Evolutionary conservation across 2,113 vertebrate genomes (phyloP).

Genomic region (Chaenocephalus aceratus): DNA sequence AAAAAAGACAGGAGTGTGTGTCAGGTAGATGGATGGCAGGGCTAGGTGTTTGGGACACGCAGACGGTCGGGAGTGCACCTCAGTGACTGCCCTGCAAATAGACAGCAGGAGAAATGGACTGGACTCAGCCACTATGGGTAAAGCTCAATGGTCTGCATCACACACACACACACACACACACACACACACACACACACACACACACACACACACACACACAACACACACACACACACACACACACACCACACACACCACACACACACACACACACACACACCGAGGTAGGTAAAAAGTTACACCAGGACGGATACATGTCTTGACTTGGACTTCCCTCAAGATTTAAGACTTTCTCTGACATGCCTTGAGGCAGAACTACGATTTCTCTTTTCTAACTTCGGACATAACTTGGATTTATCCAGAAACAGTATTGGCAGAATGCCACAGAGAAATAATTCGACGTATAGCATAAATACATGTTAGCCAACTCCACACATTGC

Average conservation of each 20-base stretch:
- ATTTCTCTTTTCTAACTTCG: no score
- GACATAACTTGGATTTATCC: no score
- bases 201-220: not conserved
- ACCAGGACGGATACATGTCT: not conserved
- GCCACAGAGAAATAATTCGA: no score
- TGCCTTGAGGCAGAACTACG: not conserved
- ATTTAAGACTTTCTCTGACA: not conserved
- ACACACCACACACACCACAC: no score
- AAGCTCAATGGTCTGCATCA: slow-evolving; percentile 53
- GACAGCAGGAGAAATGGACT: slow-evolving; percentile 66
- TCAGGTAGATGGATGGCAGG: slow-evolving; percentile 64
- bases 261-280: not conserved
- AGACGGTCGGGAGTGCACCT: slow-evolving; percentile 54
- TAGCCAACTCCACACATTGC: no score
- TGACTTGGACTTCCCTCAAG: not conserved
- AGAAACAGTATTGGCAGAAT: no score
- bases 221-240: not conserved
- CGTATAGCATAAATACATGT: no score
- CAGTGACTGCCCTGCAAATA: slow-evolving; percentile 61
- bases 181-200: slow-evolving; percentile 26
- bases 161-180: slow-evolving; percentile 10
- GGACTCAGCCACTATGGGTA: slow-evolving; percentile 48
- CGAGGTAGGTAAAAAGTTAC: not conserved
- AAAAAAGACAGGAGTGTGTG: slow-evolving; percentile 23
- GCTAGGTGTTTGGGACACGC: slow-evolving; percentile 49